Conservation (phyloP, 2,797 vertebrate genomes). For the Protosalanx chinensis region DNA sequence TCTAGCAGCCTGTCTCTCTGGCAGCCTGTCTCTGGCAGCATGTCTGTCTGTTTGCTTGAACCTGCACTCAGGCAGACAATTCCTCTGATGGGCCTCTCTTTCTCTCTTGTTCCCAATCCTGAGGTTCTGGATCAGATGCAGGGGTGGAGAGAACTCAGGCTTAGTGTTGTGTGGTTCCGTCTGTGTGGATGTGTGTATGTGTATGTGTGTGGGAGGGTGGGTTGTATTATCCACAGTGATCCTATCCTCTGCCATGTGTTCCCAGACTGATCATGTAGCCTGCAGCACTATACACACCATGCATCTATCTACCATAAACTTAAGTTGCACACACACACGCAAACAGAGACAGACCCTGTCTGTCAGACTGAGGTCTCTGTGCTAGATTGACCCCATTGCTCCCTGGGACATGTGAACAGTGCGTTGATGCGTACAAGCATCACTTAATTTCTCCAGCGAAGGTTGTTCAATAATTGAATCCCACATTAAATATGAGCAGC, state of each 20-base stretch:
- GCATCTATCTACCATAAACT: no score
- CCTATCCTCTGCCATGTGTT: background rate
- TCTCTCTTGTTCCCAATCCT: background rate
- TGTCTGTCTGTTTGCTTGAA: background rate
- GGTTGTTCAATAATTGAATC: background rate
- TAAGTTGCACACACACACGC: background rate
- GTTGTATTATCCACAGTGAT: background rate
- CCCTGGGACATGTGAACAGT: background rate
- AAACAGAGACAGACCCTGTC: background rate
- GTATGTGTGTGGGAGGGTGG: constrained; percentile 7
- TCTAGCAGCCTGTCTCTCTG: background rate
- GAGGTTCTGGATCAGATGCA: no score
- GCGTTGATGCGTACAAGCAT: background rate
- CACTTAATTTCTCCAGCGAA: background rate
- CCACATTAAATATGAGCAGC: background rate
- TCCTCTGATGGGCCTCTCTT: background rate
- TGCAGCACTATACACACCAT: no score
- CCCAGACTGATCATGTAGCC: no score
- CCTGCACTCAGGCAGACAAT: background rate
- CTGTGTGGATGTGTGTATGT: constrained; percentile 11
- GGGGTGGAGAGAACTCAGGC: background rate
- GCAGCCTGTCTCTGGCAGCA: background rate
- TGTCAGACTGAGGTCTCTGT: background rate
- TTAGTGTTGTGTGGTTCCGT: constrained; percentile 14
- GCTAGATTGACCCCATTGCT: background rate